Conservation (phyloP, 1,140 invertebrate species). For the Drusus annulatus region DNA sequence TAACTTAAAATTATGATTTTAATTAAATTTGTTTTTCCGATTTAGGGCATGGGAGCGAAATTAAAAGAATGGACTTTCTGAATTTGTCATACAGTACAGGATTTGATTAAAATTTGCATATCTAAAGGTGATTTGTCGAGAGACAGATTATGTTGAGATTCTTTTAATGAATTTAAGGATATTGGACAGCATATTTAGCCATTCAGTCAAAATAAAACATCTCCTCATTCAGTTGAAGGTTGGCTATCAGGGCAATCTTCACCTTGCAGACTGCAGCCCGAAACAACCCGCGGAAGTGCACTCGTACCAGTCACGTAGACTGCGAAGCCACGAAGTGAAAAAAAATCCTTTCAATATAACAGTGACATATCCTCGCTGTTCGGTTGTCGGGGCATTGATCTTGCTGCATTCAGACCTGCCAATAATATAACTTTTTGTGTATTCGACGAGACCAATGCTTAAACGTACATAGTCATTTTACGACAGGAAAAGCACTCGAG, state of each 20-base stretch:
- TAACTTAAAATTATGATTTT: no score
- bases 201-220: no score
- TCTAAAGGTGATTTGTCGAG: no score
- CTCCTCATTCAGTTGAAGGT: no score
- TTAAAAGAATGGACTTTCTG: no score
- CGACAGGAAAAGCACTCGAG: conserved; percentile 15
- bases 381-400: background rate
- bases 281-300: background rate
- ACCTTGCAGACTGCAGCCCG: background rate
- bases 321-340: background rate
- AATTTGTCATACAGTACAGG: no score
- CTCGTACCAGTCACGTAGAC: background rate
- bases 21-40: no score
- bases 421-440: background rate
- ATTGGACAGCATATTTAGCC: no score
- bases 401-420: background rate
- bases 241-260: background rate
- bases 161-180: no score
- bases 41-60: no score
- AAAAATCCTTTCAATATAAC: background rate
- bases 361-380: background rate
- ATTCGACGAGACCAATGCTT: background rate
- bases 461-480: conserved; percentile 9
- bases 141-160: no score
- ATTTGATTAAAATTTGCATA: no score